Evolutionary conservation across 2,888 invertebrate genomes (phyloP), one percentile per base, ranked within the genome.

Genomic region (Erebia epiphron): DNA sequence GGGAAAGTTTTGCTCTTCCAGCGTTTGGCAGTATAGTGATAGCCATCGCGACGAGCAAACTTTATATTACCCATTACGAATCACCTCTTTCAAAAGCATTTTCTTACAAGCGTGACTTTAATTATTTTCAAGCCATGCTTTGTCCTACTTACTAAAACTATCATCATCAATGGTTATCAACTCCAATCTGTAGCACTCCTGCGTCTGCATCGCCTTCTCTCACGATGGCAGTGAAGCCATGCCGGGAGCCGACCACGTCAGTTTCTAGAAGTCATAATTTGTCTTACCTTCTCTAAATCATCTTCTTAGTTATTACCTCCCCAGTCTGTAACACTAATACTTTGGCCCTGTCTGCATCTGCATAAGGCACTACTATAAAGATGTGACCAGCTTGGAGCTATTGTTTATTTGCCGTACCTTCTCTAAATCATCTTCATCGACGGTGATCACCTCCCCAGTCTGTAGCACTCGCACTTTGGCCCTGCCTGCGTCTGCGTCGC

Each of bases 391-490:
- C 93, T 77, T 95, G 94, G 26, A 95, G 95, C 83, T 95, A 95
- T 90, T 96, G 91, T 95, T 97, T 92, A 91, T 95, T 97, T 92
- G 4, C n/a, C 65, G 69, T 69, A 97, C 97, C 95, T 98, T 98
- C 89, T 99, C 99, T 77, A 99, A 94, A 83, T 99, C 99, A 89
- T 99, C 99, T 88, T 99, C 98, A 85, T 99, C 98, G 35, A 99
- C 98, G 69, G 96, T 95, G 72, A 98, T 93, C 77, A 96, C 94
- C 83, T 98, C 98, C 7, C 96, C 97, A 70, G 96, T 97, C 79
- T 96, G 95, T 79, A 98, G 95, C 71, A 99, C 94, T 67, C 96
- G 94, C 67, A 98, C 96, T 74, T 94, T 95, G 66, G 97, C 94
- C 79, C 97, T 96, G 66, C 95, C 95, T 0, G 94, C 89, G 75